phyloP scores from a whole-genome alignment of 2,113 vertebrate species.

The Crotophaga sulcirostris region DNA sequence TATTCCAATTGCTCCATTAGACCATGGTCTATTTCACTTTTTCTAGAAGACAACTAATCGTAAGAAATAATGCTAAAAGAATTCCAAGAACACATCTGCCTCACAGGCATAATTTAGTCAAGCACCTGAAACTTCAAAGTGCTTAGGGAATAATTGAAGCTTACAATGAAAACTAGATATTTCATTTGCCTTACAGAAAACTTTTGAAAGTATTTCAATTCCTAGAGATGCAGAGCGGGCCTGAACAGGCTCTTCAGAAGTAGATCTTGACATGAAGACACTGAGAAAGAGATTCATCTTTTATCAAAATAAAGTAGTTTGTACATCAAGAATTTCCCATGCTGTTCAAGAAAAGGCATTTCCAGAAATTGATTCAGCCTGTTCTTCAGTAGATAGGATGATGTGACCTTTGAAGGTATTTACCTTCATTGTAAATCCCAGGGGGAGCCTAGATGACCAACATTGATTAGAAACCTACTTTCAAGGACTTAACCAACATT shows the following conservation, averaged over 20 bases:
- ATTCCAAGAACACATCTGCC: not conserved
- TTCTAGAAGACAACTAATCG: not conserved
- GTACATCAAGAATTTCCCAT: not conserved
- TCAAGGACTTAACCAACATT: not conserved
- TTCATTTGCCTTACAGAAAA: not conserved
- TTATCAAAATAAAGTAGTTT: not conserved
- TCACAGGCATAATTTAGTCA: not conserved
- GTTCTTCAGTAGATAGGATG: not conserved
- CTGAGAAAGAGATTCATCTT: not conserved
- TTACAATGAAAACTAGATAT: not conserved
- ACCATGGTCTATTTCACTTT: not conserved
- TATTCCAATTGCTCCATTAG: not conserved
- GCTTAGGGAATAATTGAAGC: not conserved
- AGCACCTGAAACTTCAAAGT: not conserved
- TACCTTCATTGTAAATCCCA: not conserved
- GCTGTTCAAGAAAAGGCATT: not conserved
- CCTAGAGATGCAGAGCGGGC: not conserved
- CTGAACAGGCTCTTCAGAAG: not conserved
- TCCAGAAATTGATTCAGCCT: not conserved
- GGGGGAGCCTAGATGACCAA: not conserved
- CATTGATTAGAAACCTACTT: not conserved
- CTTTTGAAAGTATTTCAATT: not conserved
- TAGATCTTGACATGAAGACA: not conserved
- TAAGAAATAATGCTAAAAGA: not conserved
- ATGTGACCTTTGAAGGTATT: not conserved